Conservation (phyloP, 2,113 vertebrate genomes). For the Cinclus cinclus region DNA sequence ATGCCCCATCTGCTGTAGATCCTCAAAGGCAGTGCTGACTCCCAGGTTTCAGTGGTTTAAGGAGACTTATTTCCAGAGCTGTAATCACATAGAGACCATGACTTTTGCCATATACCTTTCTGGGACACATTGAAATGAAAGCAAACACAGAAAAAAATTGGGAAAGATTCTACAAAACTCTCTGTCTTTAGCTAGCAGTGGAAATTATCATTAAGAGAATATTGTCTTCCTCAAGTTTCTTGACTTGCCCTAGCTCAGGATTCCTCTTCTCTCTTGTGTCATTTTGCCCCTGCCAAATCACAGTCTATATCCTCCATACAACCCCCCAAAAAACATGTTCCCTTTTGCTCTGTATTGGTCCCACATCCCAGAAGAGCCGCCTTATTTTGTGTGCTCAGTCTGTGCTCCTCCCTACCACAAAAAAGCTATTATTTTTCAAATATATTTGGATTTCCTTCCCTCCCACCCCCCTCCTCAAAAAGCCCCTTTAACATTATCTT, state of each 20-base stretch:
- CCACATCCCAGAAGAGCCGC: background rate
- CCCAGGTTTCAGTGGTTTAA: background rate
- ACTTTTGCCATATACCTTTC: background rate
- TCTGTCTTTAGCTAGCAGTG: background rate
- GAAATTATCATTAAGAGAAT: background rate
- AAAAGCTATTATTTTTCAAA: background rate
- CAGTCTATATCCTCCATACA: background rate
- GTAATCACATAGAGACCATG: background rate
- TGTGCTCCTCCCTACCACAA: background rate
- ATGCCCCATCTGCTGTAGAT: conserved; percentile 21
- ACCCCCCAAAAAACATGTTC: rapidly evolving
- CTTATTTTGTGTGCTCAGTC: rapidly evolving
- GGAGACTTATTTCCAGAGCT: background rate
- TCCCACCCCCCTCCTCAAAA: background rate
- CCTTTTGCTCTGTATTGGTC: background rate
- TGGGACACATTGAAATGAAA: background rate
- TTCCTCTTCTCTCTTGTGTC: background rate
- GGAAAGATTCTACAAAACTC: background rate
- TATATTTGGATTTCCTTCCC: background rate
- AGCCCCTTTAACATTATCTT: background rate
- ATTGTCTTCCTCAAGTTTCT: background rate
- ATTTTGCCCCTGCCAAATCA: background rate
- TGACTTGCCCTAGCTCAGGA: background rate
- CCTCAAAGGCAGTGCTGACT: background rate
- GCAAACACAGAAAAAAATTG: background rate